Conservation (phyloP, 2,113 vertebrate species). For the Carettochelys insculpta region DNA sequence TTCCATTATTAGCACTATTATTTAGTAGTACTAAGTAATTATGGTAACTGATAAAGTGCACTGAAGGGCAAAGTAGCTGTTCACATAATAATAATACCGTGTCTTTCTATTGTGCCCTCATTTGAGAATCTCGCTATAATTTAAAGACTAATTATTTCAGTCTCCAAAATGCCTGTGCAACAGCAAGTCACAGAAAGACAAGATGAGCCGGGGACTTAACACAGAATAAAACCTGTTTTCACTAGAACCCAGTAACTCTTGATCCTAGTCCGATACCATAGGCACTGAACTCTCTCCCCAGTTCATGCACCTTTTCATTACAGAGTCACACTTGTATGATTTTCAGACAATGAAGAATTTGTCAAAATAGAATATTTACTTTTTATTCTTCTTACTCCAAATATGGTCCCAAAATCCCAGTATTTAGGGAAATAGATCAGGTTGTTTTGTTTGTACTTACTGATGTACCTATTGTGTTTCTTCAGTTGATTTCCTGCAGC, state of each 20-base stretch:
- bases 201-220: conserved; percentile 58
- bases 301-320: neutral
- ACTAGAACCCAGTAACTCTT: conserved; percentile 4
- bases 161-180: conserved; percentile 54
- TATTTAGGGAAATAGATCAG: neutral
- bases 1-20: neutral
- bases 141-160: conserved; percentile 48
- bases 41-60: neutral
- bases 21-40: neutral
- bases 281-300: neutral
- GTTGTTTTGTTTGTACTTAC: neutral
- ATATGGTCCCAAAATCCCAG: neutral
- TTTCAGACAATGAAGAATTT: neutral
- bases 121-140: conserved; percentile 39
- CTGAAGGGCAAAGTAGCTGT: conserved; percentile 51
- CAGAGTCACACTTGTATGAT: conserved; percentile 25
- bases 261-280: neutral
- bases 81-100: conserved; percentile 49
- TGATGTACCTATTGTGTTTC: neutral
- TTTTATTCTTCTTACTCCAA: conserved; percentile 8
- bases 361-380: conserved; percentile 7
- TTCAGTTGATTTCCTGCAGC: conserved; percentile 10
- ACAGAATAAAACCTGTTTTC: conserved; percentile 20
- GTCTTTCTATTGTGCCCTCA: conserved; percentile 34
- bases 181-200: conserved; percentile 62